These are phyloP conservation scores for Invenusta paracnida DNA, from an alignment of 2,888 invertebrate genomes.

Conservation along the genomic window DNA sequence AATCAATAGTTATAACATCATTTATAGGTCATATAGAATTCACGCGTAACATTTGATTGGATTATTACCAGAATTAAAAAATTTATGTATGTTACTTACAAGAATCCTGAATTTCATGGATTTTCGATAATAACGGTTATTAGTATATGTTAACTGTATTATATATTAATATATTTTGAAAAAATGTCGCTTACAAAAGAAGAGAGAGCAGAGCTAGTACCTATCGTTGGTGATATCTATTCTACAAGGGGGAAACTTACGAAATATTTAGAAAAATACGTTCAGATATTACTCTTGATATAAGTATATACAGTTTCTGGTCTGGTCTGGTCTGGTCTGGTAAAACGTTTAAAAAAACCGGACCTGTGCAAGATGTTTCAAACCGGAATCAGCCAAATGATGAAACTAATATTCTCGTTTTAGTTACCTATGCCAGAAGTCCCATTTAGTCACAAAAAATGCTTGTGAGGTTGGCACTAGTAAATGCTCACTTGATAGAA, in stretches of 20 bases:
- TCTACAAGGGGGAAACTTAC: not conserved
- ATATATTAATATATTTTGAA: not conserved
- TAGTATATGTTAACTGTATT: not conserved
- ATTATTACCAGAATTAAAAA: not conserved
- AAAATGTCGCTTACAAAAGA: not conserved
- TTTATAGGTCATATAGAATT: too few relatives aligned
- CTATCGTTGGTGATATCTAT: not conserved
- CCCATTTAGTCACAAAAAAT: not conserved
- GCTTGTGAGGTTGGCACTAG: not conserved
- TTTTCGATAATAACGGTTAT: not conserved
- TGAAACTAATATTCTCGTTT: not conserved
- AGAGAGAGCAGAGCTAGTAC: not conserved
- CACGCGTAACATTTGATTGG: too few relatives aligned
- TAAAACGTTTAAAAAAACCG: not conserved
- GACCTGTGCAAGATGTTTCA: not conserved
- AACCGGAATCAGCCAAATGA: not conserved
- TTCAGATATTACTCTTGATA: too few relatives aligned
- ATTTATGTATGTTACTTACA: not conserved
- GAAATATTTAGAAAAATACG: not conserved
- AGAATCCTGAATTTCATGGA: not conserved
- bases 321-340: too few relatives aligned
- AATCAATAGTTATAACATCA: too few relatives aligned
- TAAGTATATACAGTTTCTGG: too few relatives aligned
- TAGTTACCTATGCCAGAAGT: not conserved
- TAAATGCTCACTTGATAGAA: not conserved